phyloP scores from a whole-genome alignment of 92 coral and sea anemone genomes.

The Siderastrea siderea region DNA sequence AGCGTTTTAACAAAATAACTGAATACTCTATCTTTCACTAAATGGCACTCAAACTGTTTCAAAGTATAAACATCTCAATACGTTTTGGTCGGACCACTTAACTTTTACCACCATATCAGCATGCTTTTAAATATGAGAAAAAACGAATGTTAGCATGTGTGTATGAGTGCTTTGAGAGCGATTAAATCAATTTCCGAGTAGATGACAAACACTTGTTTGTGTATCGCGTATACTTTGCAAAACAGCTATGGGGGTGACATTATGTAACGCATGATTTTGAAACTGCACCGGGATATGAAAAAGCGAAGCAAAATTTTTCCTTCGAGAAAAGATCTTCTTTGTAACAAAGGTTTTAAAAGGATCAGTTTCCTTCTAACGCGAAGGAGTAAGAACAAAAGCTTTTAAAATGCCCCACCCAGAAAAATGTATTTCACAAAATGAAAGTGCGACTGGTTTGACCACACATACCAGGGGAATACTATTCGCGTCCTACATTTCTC shows the following conservation, averaged over 20 bases:
- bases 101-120: not conserved
- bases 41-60: not conserved
- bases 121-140: constrained; percentile 5
- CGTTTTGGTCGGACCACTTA: not conserved
- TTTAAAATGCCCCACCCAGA: no score
- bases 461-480: no score
- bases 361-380: not conserved
- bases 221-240: constrained; percentile 4
- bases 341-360: not conserved
- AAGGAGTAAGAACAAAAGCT: not conserved
- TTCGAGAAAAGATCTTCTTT: not conserved
- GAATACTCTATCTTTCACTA: not conserved
- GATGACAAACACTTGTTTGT: not conserved
- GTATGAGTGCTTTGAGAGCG: constrained; percentile 9
- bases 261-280: not conserved
- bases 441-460: no score
- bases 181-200: constrained; percentile 18
- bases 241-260: not conserved
- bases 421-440: no score
- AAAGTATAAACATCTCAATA: not conserved
- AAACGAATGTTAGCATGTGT: not conserved
- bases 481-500: not conserved
- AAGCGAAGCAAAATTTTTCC: not conserved
- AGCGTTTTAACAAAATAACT: not conserved
- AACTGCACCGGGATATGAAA: not conserved